Conservation (phyloP, 2,113 vertebrate species). For the Peromyscus polionotus region DNA sequence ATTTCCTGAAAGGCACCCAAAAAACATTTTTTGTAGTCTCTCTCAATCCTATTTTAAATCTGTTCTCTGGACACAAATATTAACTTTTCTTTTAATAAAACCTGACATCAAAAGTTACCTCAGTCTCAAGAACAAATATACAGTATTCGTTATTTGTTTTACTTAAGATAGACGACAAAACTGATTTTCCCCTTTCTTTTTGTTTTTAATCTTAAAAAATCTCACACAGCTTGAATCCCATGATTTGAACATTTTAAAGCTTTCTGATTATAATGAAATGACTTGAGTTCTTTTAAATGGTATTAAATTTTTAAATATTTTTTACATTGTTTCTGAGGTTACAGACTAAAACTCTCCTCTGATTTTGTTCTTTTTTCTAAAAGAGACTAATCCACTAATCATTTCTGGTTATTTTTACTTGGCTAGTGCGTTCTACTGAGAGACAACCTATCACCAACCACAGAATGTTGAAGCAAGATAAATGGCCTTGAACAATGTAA, state of each 20-base stretch:
- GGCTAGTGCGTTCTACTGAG: not conserved
- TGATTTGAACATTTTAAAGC: not conserved
- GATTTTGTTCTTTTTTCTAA: not conserved
- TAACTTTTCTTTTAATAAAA: conserved; percentile 41
- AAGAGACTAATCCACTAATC: not conserved
- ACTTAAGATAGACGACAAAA: conserved; percentile 4
- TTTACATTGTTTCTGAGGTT: not conserved
- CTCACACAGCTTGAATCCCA: not conserved
- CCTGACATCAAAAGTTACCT: conserved; percentile 4
- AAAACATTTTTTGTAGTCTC: conserved; percentile 2
- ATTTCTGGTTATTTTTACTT: not conserved
- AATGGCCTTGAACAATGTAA: not conserved
- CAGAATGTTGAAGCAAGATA: not conserved
- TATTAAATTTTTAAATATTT: conserved; percentile 33
- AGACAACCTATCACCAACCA: not conserved
- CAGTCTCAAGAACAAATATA: not conserved
- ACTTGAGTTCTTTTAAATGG: conserved; percentile 41
- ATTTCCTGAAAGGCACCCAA: not conserved
- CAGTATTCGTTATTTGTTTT: not conserved
- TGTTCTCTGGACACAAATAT: not conserved
- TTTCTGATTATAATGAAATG: not conserved
- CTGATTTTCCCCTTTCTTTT: not conserved
- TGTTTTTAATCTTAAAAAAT: conserved; percentile 22
- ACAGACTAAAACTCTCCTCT: conserved; percentile 4
- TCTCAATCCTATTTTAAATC: not conserved